Evolutionary conservation across 1,140 invertebrate genomes (phyloP), one percentile per base, ranked within the genome.

Genomic region (Cotesia vestalis): DNA sequence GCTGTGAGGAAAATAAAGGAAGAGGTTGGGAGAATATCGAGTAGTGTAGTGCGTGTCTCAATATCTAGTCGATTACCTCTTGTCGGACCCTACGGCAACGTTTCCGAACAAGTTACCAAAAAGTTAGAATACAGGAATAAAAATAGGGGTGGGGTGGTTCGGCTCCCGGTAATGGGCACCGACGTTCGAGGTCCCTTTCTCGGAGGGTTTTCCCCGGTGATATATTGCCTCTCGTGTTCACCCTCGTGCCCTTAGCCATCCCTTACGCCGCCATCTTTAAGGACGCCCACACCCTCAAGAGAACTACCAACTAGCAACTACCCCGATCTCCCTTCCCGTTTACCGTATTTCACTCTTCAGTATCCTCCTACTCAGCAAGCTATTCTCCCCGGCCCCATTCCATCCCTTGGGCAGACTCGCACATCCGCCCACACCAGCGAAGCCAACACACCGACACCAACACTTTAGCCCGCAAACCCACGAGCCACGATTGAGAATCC

Each of bases 261-360:
- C 83, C 84, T 84, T 85, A 83, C 78, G 83, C 83, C 78, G 85
- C 85, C 85, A 87, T 87, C 81, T 87, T 87, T 84, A 85, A 80
- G 70, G 69, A 72, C 71, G 79, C 81, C 74, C 81, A 81, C 81
- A 82, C 81, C 84, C 38, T 46, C 40, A 6, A 81, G 40, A 46
- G 40, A 9, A 9, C 40, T 27, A 27, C 27, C 27, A 27, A 27
- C 27, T 27, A 27, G 27, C 27, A 27, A 27, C 27, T 27, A 27
- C 27, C 27, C 27, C 27, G 27, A 27, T 27, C 27, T 27, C 27
- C 27, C 27, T 71, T 66, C 66, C 66, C 73, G 72, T 40, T 69
- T 63, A 70, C 67, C 68, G 14, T 17, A 9, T 8, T 59, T 27
- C 20, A 9, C 17, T 55, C 53, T 55, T 20, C 53, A n/a, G 53